Base-by-base conservation (phyloP, 1,140 invertebrate genomes). In the Mycetomoellerius zeteki region DNA sequence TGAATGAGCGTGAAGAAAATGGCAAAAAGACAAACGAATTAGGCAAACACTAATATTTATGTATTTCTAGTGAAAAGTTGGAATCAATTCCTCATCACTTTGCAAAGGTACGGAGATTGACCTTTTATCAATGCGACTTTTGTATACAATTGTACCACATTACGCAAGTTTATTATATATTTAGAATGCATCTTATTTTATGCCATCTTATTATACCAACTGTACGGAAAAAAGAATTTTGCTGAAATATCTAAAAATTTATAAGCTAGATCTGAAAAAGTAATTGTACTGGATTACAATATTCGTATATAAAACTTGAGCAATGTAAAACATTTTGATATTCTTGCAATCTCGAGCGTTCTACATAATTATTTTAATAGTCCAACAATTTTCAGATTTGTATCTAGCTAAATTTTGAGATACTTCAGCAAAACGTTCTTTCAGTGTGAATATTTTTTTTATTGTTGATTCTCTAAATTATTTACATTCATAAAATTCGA, bases 1-100 rank as follows among this genome's bases (percentile, higher is more conserved):
- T 76, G 84, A 43, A 50, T n/a, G 64, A 73, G 50, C 33, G 47
- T 52, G 64, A 86, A 52, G 43, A 60, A 69, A 78, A 86, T 69
- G 52, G 73, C 37, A 21, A 69, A 43, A 65, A 58, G 33, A 10
- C 73, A 33, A 73, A 72, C 73, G 71, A 75, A 72, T 56, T 27
- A 50, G 43, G 43, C 67, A n/a, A 80, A 56, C 67, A 54, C 50
- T 14, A 64, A 14, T 77, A 85, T 72, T 65, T n/a, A 50, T 65
- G 76, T n/a, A 58, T 30, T 78, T 73, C 52, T 58, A 14, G 0
- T 47, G 16, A 54, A 76, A 76, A 73, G n/a, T 27, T 24, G 24
- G 43, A 52, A 73, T 89, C 43, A 73, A 88, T 88, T 12, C 54
- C 27, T 58, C 67, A 58, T 12, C n/a, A 78, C 52, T 85, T 62